Conservation (phyloP, 2,888 invertebrate species). For the Electrophaes corylata region DNA sequence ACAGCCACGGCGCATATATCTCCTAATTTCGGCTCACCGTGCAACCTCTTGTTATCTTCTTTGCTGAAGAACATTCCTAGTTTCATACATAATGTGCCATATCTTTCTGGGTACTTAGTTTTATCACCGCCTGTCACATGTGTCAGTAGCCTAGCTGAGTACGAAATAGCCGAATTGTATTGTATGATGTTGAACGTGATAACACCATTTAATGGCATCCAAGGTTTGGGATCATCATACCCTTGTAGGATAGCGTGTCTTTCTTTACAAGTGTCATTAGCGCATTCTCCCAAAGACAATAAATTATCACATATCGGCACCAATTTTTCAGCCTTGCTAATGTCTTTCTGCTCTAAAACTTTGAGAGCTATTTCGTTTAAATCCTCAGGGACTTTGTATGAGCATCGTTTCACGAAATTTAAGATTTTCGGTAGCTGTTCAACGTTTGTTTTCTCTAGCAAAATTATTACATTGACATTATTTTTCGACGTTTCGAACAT, state of each 20-base stretch:
- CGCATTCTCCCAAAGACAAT: conserved; percentile 87
- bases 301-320: conserved; percentile 85
- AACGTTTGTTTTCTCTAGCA: conserved; percentile 84
- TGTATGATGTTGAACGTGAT: conserved; percentile 84
- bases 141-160: conserved; percentile 81
- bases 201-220: conserved; percentile 81
- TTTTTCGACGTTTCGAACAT: conserved; percentile 57
- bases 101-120: conserved; percentile 62
- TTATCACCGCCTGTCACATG: conserved; percentile 45
- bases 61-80: conserved; percentile 69
- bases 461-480: conserved; percentile 74
- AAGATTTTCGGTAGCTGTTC: conserved; percentile 86
- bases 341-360: conserved; percentile 67
- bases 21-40: conserved; percentile 76
- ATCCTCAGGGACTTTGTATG: conserved; percentile 60
- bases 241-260: conserved; percentile 86
- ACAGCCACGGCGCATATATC: conserved; percentile 82
- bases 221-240: conserved; percentile 77
- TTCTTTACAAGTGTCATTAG: conserved; percentile 80
- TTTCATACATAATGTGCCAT: conserved; percentile 63
- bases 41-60: conserved; percentile 60
- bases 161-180: conserved; percentile 85
- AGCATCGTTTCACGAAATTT: conserved; percentile 82
- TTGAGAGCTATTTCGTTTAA: conserved; percentile 60
- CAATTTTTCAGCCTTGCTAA: conserved; percentile 64